Percentiles rank a stretch among this genome's conserved stretches.
phyloP scores from a whole-genome alignment of 2,888 invertebrate species.

The Lasioglossum lativentre region DNA sequence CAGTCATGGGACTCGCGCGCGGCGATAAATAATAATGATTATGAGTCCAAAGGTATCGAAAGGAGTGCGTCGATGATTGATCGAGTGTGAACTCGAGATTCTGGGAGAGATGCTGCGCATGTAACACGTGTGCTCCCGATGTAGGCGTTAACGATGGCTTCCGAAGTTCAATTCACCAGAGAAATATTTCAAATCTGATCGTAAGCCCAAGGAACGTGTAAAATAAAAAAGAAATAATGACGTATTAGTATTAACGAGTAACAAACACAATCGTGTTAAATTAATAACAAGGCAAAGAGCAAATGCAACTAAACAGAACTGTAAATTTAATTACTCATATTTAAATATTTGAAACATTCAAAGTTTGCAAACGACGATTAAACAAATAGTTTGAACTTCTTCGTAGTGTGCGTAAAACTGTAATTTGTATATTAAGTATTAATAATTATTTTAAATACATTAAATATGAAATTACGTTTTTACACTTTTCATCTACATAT shows the following conservation, averaged over 20 bases:
- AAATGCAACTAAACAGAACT: no score
- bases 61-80: constrained; percentile 15
- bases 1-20: not conserved
- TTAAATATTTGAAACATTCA: not conserved
- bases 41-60: not conserved
- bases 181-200: constrained; percentile 6
- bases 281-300: not conserved
- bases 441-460: not conserved
- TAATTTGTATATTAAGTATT: not conserved
- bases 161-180: constrained; percentile 43
- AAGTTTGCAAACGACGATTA: not conserved
- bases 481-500: not conserved
- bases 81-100: constrained; percentile 33
- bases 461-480: not conserved
- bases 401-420: not conserved
- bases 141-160: constrained; percentile 73
- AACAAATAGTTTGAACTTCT: not conserved
- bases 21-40: not conserved
- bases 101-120: constrained; percentile 32
- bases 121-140: constrained; percentile 48
- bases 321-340: not conserved
- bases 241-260: not conserved
- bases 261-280: not conserved
- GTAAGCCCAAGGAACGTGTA: not conserved
- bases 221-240: not conserved